Conservation (phyloP, 2,797 vertebrate species). For the Tragopan temminckii region DNA sequence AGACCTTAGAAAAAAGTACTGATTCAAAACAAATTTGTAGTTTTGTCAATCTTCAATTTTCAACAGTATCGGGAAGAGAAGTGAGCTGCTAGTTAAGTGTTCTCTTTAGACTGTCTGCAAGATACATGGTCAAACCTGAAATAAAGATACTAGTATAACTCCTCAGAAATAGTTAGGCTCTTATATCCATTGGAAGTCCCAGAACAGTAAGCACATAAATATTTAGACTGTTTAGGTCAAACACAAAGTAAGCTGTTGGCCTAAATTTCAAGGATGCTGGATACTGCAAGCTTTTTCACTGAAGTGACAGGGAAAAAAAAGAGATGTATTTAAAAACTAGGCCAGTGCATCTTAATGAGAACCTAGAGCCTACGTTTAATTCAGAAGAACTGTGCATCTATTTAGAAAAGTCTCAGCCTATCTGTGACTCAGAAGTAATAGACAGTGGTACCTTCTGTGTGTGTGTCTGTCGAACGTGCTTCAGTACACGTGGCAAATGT, state of each 20-base stretch:
- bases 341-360: background rate
- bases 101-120: background rate
- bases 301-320: background rate
- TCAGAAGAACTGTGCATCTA: background rate
- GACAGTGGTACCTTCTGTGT: background rate
- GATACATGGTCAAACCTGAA: background rate
- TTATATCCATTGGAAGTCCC: background rate
- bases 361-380: background rate
- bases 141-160: background rate
- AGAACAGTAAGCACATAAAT: background rate
- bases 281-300: background rate
- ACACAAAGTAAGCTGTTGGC: background rate
- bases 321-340: background rate
- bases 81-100: background rate
- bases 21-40: background rate
- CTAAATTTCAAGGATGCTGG: background rate
- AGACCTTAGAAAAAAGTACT: background rate
- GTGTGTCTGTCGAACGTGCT: background rate
- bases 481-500: background rate
- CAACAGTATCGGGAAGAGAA: background rate
- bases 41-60: background rate
- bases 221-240: background rate
- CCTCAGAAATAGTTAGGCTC: background rate
- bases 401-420: background rate
- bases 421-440: background rate